Evolutionary conservation across 2,888 invertebrate genomes (phyloP).

Genomic region (Diachrysia chrysitis): DNA sequence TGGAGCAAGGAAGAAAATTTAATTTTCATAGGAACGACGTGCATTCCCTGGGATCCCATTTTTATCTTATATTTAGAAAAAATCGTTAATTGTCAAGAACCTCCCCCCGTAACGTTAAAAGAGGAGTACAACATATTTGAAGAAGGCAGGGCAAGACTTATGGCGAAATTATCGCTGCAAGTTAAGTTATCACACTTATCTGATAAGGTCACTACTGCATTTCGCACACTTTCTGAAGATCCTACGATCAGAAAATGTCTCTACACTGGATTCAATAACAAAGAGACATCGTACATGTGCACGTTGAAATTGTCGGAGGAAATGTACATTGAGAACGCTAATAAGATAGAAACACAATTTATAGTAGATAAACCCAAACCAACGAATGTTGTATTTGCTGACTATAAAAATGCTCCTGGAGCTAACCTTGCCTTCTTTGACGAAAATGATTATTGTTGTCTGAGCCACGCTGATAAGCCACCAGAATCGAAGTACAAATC

Average conservation of each 20-base stretch:
- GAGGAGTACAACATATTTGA: conserved; percentile 85
- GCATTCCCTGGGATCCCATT: conserved; percentile 79
- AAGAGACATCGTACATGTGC: conserved; percentile 83
- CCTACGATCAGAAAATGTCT: conserved; percentile 76
- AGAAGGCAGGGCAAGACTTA: conserved; percentile 80
- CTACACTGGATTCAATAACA: conserved; percentile 83
- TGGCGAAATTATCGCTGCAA: conserved; percentile 81
- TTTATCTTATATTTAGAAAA: conserved; percentile 74
- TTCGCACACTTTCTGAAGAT: conserved; percentile 83
- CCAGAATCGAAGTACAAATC: conserved; percentile 78
- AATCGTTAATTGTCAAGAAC: conserved; percentile 67
- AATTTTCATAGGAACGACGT: conserved; percentile 74
- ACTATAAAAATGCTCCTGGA: conserved; percentile 81
- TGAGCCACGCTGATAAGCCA: conserved; percentile 79
- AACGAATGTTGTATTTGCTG: conserved; percentile 72
- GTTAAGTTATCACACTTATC: conserved; percentile 78
- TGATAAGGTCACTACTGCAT: conserved; percentile 79
- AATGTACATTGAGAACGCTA: conserved; percentile 75
- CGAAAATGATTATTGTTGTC: conserved; percentile 82
- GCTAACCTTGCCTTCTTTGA: conserved; percentile 79
- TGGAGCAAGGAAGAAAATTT: conserved; percentile 84
- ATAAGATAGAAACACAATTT: conserved; percentile 75
- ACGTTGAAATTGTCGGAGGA: conserved; percentile 83
- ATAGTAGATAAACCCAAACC: conserved; percentile 64
- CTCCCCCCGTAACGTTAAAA: conserved; percentile 71